Evolutionary conservation across 2,888 invertebrate genomes (phyloP), one percentile per base, ranked within the genome.

Genomic region (Drymonia ruficornis): DNA sequence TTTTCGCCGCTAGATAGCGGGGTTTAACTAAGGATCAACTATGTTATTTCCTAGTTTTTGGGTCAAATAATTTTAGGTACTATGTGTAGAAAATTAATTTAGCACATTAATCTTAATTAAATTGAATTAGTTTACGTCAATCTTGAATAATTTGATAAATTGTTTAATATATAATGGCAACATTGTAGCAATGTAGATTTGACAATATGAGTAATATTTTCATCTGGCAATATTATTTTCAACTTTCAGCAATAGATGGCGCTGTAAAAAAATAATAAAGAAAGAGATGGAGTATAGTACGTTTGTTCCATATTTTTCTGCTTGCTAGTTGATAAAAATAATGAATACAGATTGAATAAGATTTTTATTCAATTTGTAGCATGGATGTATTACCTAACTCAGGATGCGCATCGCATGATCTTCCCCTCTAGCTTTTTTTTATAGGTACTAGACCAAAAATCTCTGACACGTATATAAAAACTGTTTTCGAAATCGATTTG

Each of bases 1-100:
- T 59, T 53, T 44, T 36, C 5, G 1, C 50, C 77, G 71, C 61
- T 76, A 91, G 91, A 84, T 86, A 89, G 83, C 86, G 61, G 18
- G 0, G 15, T 19, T 12, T 0, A 5, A 42, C 44, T 28, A 31
- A 12, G 3, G 28, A 36, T 48, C 28, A 46, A 16, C 7, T 15
- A 12, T 31, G 15, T 42, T n/a, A 11, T 11, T 11, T 11, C 31
- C 1, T 31, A 8, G 9, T 31, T 31, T 31, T 31, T 11, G 8
- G 2, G 31, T 31, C 11, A 12, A 11, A 31, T 31, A 31, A 38
- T 38, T 38, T 15, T 7, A 38, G 38, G 3, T 9, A 11, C 11
- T 9, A 2, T 3, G 3, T 11, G 31, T 31, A 23, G 11, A 31
- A 31, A 11, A n/a, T 5, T 1, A 36, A 2, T n/a, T 36, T 11